phyloP scores from a whole-genome alignment of 2,113 vertebrate species.

The Saguinus midas region DNA sequence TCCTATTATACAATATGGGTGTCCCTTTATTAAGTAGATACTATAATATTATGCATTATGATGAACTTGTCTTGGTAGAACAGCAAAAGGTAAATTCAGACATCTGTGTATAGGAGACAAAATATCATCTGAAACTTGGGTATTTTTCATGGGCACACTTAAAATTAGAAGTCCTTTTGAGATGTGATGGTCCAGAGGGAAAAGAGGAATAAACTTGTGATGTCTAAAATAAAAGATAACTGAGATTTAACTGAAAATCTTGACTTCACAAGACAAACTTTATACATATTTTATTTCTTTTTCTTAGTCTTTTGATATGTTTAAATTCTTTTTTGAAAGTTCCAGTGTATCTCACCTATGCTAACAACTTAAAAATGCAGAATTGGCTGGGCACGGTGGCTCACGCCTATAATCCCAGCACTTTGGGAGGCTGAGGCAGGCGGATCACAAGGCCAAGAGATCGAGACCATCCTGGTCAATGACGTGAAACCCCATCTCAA shows the following conservation, averaged over 20 bases:
- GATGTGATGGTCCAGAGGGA: background rate
- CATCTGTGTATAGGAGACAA: background rate
- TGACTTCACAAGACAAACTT: background rate
- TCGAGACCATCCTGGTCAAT: too few species aligned
- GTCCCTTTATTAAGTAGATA: background rate
- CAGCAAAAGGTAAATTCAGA: slow-evolving; percentile 12
- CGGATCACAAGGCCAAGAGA: too few species aligned
- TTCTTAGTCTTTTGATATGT: background rate
- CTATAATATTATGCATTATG: background rate
- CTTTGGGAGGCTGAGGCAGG: too few species aligned
- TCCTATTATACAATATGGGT: background rate
- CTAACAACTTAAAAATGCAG: background rate
- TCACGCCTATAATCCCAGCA: too few species aligned
- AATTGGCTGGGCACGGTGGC: background rate
- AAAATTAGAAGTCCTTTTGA: slow-evolving; percentile 22
- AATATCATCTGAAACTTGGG: background rate
- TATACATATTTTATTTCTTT: background rate
- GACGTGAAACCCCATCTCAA: too few species aligned
- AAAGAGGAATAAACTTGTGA: slow-evolving; percentile 17
- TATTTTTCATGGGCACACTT: background rate
- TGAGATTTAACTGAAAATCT: slow-evolving; percentile 10
- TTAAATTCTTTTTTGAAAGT: background rate
- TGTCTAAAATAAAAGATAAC: slow-evolving; percentile 40
- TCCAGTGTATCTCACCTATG: background rate
- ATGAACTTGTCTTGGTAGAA: background rate